These are phyloP conservation scores for Halictus quadricinctus DNA, from an alignment of 2,888 invertebrate species.

Conservation along the genomic window DNA sequence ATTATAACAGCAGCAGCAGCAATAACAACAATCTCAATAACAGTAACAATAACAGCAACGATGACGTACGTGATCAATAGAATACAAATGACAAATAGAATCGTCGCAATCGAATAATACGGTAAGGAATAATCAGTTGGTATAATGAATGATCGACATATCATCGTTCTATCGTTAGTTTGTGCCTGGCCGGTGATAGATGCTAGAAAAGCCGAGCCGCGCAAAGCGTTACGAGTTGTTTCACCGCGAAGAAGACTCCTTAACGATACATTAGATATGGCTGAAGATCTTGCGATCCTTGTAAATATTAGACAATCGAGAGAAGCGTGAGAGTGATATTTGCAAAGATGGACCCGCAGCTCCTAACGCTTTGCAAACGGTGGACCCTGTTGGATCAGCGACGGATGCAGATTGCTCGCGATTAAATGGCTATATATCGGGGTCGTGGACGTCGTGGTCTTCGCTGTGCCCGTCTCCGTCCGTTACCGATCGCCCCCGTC, in stretches of 20 bases:
- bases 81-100: conserved; percentile 27
- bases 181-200: conserved; percentile 18
- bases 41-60: conserved; percentile 55
- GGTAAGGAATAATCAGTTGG: conserved; percentile 26
- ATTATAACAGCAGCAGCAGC: conserved; percentile 53
- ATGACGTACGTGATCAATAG: conserved; percentile 51
- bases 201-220: conserved; percentile 4
- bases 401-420: conserved; percentile 3
- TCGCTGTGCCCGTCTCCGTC: conserved; percentile 51
- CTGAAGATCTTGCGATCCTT: background rate
- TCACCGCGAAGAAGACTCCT: background rate
- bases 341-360: background rate
- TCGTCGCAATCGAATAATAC: conserved; percentile 24
- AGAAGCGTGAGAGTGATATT: background rate
- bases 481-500: conserved; percentile 50
- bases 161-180: conserved; percentile 16
- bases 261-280: background rate
- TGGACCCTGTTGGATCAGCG: background rate
- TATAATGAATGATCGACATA: conserved; percentile 1
- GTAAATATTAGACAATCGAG: background rate
- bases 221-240: conserved; percentile 10
- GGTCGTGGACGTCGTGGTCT: conserved; percentile 54
- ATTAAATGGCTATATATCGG: conserved; percentile 44
- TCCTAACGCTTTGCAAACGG: background rate
- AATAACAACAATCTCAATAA: conserved; percentile 59